These are phyloP conservation scores for Struthio camelus DNA, from an alignment of 2,113 vertebrate species.

Conservation along the genomic window DNA sequence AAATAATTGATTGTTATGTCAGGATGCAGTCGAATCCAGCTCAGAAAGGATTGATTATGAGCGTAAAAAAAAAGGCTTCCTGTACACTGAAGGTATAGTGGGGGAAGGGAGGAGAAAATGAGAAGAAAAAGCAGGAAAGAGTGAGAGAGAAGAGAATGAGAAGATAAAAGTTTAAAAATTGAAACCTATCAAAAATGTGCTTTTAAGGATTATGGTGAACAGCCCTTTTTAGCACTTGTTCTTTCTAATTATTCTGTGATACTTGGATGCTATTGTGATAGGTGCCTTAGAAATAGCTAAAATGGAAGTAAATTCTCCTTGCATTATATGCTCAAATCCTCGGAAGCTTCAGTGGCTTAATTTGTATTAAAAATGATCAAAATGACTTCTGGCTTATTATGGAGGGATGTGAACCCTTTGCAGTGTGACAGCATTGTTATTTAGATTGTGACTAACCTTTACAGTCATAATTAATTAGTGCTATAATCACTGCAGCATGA, in stretches of 20 bases:
- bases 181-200: not conserved
- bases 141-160: not conserved
- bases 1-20: conserved; percentile 67
- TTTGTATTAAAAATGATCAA: not conserved
- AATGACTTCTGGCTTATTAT: not conserved
- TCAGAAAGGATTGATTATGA: conserved; percentile 56
- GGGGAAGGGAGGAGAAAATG: conserved; percentile 38
- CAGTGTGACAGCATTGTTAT: not conserved
- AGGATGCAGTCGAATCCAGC: conserved; percentile 52
- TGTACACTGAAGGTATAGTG: not conserved
- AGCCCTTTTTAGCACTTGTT: not conserved
- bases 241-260: not conserved
- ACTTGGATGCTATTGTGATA: not conserved
- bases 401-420: not conserved
- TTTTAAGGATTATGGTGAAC: not conserved
- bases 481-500: not conserved
- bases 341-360: not conserved
- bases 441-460: not conserved
- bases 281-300: not conserved
- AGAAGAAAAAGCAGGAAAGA: not conserved
- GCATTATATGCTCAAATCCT: not conserved
- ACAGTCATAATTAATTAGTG: not conserved
- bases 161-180: not conserved
- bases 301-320: not conserved
- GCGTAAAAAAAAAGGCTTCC: conserved; percentile 48